Percentiles rank a stretch among this genome's conserved stretches.
These are phyloP conservation scores for Epirrhoe alternata DNA, from an alignment of 2,888 invertebrate species.

Conservation along the genomic window DNA sequence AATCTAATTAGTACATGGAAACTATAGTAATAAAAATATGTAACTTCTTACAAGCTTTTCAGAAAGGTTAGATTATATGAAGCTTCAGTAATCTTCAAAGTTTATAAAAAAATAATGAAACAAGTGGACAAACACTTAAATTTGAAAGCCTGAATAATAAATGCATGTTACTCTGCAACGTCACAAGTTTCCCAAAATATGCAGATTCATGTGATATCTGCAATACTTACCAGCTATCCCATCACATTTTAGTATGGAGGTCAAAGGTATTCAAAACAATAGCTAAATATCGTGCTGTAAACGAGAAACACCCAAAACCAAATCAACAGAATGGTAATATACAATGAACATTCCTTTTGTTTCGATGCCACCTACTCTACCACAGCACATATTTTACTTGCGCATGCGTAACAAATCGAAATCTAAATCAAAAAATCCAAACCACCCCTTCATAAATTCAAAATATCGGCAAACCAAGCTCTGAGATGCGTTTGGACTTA, in stretches of 20 bases:
- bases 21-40: neutral
- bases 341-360: constrained; percentile 31
- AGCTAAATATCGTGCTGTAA: constrained; percentile 32
- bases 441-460: constrained; percentile 56
- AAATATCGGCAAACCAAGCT: constrained; percentile 72
- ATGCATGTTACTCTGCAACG: neutral
- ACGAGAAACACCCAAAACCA: constrained; percentile 33
- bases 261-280: constrained; percentile 16
- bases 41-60: constrained; percentile 6
- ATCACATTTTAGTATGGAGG: constrained; percentile 13
- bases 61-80: constrained; percentile 3
- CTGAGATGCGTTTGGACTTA: constrained; percentile 68
- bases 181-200: constrained; percentile 2
- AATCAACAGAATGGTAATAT: constrained; percentile 32
- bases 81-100: neutral
- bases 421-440: constrained; percentile 51
- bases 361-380: constrained; percentile 21
- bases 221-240: constrained; percentile 49
- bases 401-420: constrained; percentile 47
- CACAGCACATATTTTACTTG: constrained; percentile 45
- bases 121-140: neutral
- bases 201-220: constrained; percentile 8
- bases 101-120: neutral
- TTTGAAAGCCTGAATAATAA: neutral
- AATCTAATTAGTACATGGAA: constrained; percentile 3